phyloP scores from a whole-genome alignment of 2,888 invertebrate genomes.

The Lycaena phlaeas region DNA sequence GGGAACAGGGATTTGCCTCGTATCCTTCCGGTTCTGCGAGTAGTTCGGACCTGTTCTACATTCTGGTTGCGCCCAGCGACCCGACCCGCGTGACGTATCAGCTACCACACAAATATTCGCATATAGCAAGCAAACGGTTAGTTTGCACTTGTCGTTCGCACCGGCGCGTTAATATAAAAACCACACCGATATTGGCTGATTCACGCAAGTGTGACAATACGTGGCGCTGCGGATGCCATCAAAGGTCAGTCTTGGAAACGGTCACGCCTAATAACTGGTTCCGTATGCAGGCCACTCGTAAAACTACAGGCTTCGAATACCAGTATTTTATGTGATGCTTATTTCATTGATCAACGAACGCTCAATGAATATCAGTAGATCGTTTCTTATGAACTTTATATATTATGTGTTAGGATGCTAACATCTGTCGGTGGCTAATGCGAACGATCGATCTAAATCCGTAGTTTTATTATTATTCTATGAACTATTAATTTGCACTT shows the following conservation, averaged over 20 bases:
- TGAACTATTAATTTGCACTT: not conserved
- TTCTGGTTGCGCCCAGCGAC: slow-evolving; percentile 58
- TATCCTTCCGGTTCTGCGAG: slow-evolving; percentile 73
- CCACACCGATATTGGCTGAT: slow-evolving; percentile 33
- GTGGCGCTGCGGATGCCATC: slow-evolving; percentile 48
- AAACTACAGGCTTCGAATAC: slow-evolving; percentile 63
- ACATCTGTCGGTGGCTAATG: not conserved
- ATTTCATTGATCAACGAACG: slow-evolving; percentile 51
- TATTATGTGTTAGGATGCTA: not conserved
- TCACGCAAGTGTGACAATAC: slow-evolving; percentile 63
- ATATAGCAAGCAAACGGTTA: slow-evolving; percentile 23
- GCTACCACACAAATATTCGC: slow-evolving; percentile 24
- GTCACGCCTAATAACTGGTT: slow-evolving; percentile 74
- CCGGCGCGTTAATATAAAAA: not conserved
- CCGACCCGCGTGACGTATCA: slow-evolving; percentile 52
- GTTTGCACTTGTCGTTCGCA: not conserved
- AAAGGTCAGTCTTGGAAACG: slow-evolving; percentile 72
- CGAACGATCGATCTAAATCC: not conserved
- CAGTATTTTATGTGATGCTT: slow-evolving; percentile 65
- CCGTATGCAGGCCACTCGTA: slow-evolving; percentile 66
- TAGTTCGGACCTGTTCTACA: slow-evolving; percentile 67
- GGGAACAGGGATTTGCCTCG: slow-evolving; percentile 72
- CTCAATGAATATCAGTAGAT: slow-evolving; percentile 42
- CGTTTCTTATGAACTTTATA: slow-evolving; percentile 16
- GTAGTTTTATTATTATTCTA: slow-evolving; percentile 1